These are phyloP conservation scores for Nephrotoma flavescens DNA, from an alignment of 2,888 invertebrate species.

Conservation along the genomic window DNA sequence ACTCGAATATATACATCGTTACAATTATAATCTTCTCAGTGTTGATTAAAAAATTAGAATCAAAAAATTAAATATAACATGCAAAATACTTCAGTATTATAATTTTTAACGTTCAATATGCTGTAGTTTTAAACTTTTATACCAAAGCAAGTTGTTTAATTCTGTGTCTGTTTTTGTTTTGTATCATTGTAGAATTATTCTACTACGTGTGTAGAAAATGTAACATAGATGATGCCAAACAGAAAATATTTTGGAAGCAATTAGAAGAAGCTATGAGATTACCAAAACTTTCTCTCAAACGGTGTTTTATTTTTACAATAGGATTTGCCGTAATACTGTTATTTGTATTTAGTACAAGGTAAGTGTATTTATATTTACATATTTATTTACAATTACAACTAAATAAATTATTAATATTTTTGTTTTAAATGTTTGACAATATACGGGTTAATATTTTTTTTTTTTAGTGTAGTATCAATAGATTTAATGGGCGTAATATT, in stretches of 20 bases:
- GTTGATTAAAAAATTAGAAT: not conserved
- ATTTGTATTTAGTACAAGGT: constrained; percentile 38
- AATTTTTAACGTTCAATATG: not conserved
- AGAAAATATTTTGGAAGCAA: not conserved
- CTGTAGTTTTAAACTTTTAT: not conserved
- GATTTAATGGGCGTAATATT: not conserved
- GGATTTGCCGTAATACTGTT: constrained; percentile 36
- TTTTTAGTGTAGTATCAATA: not conserved
- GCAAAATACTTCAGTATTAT: not conserved
- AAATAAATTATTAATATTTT: not conserved
- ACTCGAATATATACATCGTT: no score
- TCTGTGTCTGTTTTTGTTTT: not conserved
- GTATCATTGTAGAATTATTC: not conserved
- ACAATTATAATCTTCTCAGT: no score
- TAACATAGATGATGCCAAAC: not conserved
- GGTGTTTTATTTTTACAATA: constrained; percentile 39
- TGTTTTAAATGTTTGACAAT: not conserved
- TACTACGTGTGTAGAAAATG: not conserved
- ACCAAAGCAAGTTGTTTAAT: not conserved
- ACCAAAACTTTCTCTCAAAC: constrained; percentile 40
- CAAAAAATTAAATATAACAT: not conserved
- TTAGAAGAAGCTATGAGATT: constrained; percentile 31
- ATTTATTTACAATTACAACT: not conserved
- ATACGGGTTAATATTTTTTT: not conserved
- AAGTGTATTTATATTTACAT: constrained; percentile 14